Conservation (phyloP, 2,888 invertebrate species). For the Caenorhabditis macrosperma region DNA sequence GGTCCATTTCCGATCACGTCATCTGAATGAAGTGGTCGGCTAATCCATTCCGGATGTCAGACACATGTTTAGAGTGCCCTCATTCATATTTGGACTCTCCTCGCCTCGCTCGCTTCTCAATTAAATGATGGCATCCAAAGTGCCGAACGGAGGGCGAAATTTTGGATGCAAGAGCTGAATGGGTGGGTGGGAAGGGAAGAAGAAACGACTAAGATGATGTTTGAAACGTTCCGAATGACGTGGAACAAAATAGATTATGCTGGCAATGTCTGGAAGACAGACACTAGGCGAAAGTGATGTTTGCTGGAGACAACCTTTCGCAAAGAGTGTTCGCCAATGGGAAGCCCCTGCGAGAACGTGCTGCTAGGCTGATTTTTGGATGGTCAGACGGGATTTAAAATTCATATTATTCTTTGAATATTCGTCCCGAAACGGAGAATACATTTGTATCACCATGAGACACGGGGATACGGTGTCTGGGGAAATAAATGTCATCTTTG, state of each 20-base stretch:
- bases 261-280: no score
- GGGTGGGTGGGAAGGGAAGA: neutral
- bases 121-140: neutral
- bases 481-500: neutral
- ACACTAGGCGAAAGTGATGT: neutral
- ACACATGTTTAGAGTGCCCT: neutral
- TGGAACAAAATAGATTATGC: neutral
- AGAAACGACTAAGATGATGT: neutral
- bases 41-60: slow-evolving; percentile 7
- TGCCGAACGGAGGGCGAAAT: neutral
- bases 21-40: slow-evolving; percentile 3
- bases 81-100: neutral
- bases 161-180: neutral
- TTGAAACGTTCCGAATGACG: neutral
- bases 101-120: neutral
- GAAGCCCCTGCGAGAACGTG: neutral
- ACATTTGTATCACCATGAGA: neutral
- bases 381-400: neutral
- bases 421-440: neutral
- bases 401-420: no score
- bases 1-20: slow-evolving; percentile 1
- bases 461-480: neutral
- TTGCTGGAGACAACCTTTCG: neutral
- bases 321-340: neutral
- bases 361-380: neutral